phyloP scores from a whole-genome alignment of 2,113 vertebrate genomes.

The Vulpes vulpes region DNA sequence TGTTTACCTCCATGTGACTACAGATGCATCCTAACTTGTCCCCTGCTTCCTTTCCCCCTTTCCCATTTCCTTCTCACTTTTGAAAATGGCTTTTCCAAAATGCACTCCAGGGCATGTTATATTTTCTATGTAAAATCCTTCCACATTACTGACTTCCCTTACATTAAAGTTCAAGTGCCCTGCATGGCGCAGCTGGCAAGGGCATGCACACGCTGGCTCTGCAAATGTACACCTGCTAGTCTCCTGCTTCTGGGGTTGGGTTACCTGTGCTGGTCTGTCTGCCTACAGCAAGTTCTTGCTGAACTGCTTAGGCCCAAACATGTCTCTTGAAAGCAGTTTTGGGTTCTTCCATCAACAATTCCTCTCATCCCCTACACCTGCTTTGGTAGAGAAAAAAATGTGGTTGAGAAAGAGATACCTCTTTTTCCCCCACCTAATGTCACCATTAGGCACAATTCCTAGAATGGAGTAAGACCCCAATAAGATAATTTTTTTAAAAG shows the following conservation, averaged over 20 bases:
- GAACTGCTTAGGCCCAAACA: neutral
- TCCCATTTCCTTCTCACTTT: neutral
- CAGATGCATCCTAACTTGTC: neutral
- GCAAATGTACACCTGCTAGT: accelerated
- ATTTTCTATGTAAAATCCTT: neutral
- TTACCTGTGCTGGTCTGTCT: neutral
- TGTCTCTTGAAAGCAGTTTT: neutral
- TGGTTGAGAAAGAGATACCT: neutral
- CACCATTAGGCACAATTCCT: neutral
- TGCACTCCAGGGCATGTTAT: neutral
- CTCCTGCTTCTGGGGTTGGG: too few species aligned
- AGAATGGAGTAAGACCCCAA: neutral
- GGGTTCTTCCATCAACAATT: neutral
- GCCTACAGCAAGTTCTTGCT: neutral
- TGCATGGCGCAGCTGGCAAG: accelerated
- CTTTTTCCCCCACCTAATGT: neutral
- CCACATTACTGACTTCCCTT: neutral
- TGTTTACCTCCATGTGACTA: neutral
- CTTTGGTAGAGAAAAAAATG: neutral
- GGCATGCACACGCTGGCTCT: too few species aligned
- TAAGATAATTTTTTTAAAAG: neutral
- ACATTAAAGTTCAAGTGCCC: neutral
- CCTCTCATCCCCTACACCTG: neutral
- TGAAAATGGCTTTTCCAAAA: neutral
- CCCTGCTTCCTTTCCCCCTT: neutral